A percentile compares a stretch with the other conserved stretches of the same genome.
Conservation (phyloP, 2,797 vertebrate genomes). For the Paedocypris micromegethes region DNA sequence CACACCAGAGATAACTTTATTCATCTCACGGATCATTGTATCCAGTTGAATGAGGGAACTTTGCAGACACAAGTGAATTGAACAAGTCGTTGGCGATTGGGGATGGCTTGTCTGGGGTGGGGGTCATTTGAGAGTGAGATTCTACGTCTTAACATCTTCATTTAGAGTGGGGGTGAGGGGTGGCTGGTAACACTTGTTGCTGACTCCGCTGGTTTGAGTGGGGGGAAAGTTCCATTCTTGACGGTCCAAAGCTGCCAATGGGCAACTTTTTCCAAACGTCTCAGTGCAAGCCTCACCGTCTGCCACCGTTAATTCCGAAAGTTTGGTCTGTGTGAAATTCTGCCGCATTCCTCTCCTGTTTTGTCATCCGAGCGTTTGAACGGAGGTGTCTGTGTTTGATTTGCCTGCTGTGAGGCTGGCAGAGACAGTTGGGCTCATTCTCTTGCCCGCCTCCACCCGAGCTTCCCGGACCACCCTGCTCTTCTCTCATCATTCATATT, state of each 20-base stretch:
- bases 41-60: slow-evolving; percentile 93
- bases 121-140: slow-evolving; percentile 52
- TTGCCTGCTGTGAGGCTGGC: slow-evolving; percentile 64
- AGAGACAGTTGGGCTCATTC: slow-evolving; percentile 68
- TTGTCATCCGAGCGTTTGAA: slow-evolving; percentile 45
- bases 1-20: slow-evolving; percentile 98
- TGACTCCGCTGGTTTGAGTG: slow-evolving; percentile 36
- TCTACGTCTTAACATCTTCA: slow-evolving; percentile 86
- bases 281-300: slow-evolving; percentile 11
- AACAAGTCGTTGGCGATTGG: slow-evolving; percentile 64
- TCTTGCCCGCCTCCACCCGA: slow-evolving; percentile 67
- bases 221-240: not conserved
- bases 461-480: slow-evolving; percentile 75
- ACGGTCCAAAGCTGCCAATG: no score
- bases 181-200: slow-evolving; percentile 25
- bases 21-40: slow-evolving; percentile 99
- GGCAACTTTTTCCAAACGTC: no score
- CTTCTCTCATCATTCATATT: slow-evolving; percentile 82
- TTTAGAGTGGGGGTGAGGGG: slow-evolving; percentile 58
- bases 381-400: slow-evolving; percentile 52
- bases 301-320: slow-evolving; percentile 9
- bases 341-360: slow-evolving; percentile 46
- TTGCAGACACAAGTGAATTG: slow-evolving; percentile 76
- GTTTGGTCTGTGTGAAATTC: slow-evolving; percentile 31
- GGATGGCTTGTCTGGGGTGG: slow-evolving; percentile 44